phyloP scores from a whole-genome alignment of 2,797 vertebrate genomes.

The Acrossocheilus fasciatus region DNA sequence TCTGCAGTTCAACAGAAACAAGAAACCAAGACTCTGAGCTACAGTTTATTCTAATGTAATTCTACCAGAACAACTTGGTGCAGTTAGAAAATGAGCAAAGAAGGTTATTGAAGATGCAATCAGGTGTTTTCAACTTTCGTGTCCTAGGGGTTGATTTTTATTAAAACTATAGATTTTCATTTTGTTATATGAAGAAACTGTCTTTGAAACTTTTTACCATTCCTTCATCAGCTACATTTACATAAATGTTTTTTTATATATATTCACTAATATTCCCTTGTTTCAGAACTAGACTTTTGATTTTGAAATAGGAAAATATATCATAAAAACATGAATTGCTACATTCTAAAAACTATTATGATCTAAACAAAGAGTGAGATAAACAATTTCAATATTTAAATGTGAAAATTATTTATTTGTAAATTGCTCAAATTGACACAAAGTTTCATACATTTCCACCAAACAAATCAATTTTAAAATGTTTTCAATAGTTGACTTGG shows the following conservation, averaged over 20 bases:
- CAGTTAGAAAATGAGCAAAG: conserved; percentile 6
- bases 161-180: neutral
- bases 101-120: neutral
- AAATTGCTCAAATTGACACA: neutral
- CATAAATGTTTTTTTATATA: neutral
- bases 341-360: neutral
- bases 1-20: conserved; percentile 27
- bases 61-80: neutral
- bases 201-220: neutral
- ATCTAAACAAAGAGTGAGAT: neutral
- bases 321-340: neutral
- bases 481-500: neutral
- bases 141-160: conserved; percentile 5
- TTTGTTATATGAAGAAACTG: neutral
- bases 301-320: neutral
- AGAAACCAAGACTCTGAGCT: conserved; percentile 14
- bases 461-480: neutral
- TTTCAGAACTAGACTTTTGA: neutral
- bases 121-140: neutral
- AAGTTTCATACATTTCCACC: neutral
- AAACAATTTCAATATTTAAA: neutral
- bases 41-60: neutral
- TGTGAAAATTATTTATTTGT: neutral
- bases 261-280: neutral
- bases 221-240: neutral